phyloP scores from a whole-genome alignment of 2,888 invertebrate genomes.

The Cephus pulcher region DNA sequence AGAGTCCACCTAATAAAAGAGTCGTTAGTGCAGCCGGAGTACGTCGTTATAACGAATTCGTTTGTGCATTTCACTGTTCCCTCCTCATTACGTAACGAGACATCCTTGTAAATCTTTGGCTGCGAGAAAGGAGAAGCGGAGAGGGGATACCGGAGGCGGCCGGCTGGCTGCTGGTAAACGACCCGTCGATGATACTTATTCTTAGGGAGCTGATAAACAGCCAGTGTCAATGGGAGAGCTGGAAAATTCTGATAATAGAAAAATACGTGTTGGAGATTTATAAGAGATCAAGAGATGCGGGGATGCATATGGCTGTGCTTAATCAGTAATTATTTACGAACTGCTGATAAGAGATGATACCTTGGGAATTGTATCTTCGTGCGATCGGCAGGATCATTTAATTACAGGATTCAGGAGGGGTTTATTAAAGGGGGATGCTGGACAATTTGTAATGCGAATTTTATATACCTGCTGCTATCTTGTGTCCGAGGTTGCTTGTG shows the following conservation, averaged over 20 bases:
- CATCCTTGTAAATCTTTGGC: slow-evolving; percentile 22
- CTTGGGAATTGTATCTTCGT: background rate
- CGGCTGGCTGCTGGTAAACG: background rate
- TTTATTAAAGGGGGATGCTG: background rate
- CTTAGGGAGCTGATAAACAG: background rate
- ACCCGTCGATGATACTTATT: background rate
- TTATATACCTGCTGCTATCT: background rate
- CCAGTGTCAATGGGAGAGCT: background rate
- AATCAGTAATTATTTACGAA: background rate
- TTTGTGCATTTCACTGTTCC: slow-evolving; percentile 29
- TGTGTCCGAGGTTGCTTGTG: background rate
- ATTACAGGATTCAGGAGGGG: background rate
- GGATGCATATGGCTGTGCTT: background rate
- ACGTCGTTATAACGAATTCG: slow-evolving; percentile 34
- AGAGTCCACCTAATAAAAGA: slow-evolving; percentile 31
- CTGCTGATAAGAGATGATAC: background rate
- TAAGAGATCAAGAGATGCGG: background rate
- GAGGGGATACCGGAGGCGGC: background rate
- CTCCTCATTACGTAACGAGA: slow-evolving; percentile 31
- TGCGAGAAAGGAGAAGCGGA: background rate
- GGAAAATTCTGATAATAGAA: background rate
- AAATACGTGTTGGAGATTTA: background rate
- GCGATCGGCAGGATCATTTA: background rate
- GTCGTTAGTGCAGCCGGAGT: slow-evolving; percentile 31
- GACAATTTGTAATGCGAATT: background rate